These are phyloP conservation scores for Enteromius treurensis DNA, from an alignment of 2,797 vertebrate species.

Conservation along the genomic window DNA sequence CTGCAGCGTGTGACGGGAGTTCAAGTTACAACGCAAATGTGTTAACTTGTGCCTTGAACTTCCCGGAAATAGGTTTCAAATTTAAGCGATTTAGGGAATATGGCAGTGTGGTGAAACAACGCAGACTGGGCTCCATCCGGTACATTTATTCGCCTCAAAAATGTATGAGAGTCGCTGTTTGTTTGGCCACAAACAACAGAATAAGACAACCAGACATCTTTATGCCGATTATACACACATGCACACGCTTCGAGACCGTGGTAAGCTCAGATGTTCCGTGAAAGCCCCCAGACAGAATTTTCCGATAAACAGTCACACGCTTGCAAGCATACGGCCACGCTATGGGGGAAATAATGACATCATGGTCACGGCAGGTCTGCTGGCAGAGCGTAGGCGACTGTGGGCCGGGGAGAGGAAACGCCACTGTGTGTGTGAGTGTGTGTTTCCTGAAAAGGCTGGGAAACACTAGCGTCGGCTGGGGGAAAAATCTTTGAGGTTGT, in stretches of 20 bases:
- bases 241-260: slow-evolving; percentile 5
- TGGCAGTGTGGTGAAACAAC: not conserved
- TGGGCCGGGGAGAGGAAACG: slow-evolving; percentile 57
- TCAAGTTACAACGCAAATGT: not conserved
- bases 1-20: not conserved
- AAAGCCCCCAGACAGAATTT: slow-evolving; percentile 60
- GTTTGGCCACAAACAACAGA: not conserved
- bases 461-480: slow-evolving; percentile 45
- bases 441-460: slow-evolving; percentile 49
- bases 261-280: slow-evolving; percentile 55
- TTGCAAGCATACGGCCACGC: slow-evolving; percentile 33
- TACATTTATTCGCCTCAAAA: slow-evolving; percentile 1
- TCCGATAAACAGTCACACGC: slow-evolving; percentile 53
- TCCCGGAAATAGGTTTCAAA: not conserved
- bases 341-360: slow-evolving; percentile 63
- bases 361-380: slow-evolving; percentile 59
- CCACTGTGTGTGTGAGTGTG: slow-evolving; percentile 44
- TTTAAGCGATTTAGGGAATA: not conserved
- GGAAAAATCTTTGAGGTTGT: slow-evolving; percentile 42
- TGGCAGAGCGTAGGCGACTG: slow-evolving; percentile 55
- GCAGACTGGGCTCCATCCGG: not conserved
- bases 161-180: not conserved
- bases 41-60: not conserved
- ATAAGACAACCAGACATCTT: slow-evolving; percentile 16
- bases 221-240: slow-evolving; percentile 3